Conservation (phyloP, 1,140 invertebrate species). For the Magallana ariakensis region DNA sequence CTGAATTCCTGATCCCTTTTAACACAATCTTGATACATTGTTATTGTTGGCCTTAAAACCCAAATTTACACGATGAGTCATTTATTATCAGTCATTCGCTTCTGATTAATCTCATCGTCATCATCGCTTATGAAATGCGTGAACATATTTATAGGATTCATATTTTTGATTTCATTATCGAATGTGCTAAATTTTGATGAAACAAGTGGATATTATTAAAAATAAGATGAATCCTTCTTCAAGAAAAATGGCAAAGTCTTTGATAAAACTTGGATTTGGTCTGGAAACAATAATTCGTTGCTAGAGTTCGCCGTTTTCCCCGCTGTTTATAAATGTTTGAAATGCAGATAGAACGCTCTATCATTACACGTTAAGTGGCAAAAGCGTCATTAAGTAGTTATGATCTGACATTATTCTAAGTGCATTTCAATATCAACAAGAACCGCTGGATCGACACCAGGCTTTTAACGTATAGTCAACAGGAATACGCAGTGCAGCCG, state of each 20-base stretch:
- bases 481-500: neutral
- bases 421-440: neutral
- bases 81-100: too few species aligned
- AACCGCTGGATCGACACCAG: neutral
- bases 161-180: neutral
- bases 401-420: conserved; percentile 7
- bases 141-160: neutral
- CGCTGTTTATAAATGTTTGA: conserved; percentile 21
- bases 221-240: neutral
- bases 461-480: neutral
- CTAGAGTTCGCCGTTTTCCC: neutral
- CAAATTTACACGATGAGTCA: too few species aligned
- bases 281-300: conserved; percentile 5
- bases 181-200: conserved; percentile 2
- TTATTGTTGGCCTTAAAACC: too few species aligned
- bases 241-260: neutral
- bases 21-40: too few species aligned
- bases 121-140: neutral
- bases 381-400: conserved; percentile 32
- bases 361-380: conserved; percentile 18
- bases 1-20: too few species aligned
- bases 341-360: conserved; percentile 1
- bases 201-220: neutral
- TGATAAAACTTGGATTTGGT: conserved; percentile 13
- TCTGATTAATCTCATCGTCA: neutral